Base-by-base conservation (phyloP, 92 coral and sea anemone species). In the Phymanthus crucifer region DNA sequence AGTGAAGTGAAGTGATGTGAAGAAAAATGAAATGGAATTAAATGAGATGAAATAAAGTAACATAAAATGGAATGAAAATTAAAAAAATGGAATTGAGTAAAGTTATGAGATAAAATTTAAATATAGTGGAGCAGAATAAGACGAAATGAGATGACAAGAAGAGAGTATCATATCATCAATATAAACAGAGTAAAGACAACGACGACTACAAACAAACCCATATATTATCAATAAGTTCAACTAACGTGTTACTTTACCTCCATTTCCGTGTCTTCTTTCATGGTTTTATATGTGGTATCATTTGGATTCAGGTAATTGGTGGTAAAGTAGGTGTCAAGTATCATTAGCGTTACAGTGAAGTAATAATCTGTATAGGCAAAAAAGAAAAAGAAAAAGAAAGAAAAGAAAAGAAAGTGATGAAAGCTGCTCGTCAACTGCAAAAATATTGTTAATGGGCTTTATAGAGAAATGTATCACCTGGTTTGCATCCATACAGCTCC, bases 401-500 rank as follows among this genome's bases (percentile, higher is more conserved):
- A 32, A 9, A 2, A 19, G n/a, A 34, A n/a, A 69, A 32, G 10
- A 2, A 19, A 54, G 6, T 54, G 64, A 6, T 21, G 4, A 3
- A 54, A 7, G 6, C 2, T 70, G 11, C 8, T 38, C 74, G 32
- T 18, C 26, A 69, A 19, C 31, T 21, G 32, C 6, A 69, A 17
- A 69, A 8, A 69, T 19, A 19, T 13, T 56, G 29, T 29, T 61
- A 23, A 19, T 67, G 5, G 10, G 3, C 2, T 67, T 11, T 43
- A 13, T 72, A 9, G 29, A 47, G 11, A 32, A 66, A 3, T 75
- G 17, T 54, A n/a, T 61, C 18, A 89, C 93, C 93, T 73, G 93
- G 90, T n/a, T 85, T 83, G 70, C 93, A 89, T 46, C 93, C 93
- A 74, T 17, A 89, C 18, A 89, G 79, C 57, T 89, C 93, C 90